A percentile compares a stretch with the other conserved stretches of the same genome.
phyloP scores from a whole-genome alignment of 2,888 invertebrate genomes.

The Standfussiana lucernea region DNA sequence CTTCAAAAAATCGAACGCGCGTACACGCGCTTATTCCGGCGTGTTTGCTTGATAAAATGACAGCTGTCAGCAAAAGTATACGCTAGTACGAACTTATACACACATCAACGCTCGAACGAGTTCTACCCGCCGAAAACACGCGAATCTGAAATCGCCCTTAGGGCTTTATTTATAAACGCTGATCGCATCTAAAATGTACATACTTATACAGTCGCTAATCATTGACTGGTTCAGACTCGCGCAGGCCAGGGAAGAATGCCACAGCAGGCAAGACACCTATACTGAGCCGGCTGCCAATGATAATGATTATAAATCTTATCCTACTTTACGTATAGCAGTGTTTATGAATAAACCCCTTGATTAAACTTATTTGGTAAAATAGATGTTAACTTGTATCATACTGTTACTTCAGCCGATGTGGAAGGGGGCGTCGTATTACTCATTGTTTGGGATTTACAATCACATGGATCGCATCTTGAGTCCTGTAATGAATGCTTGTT shows the following conservation, averaged over 20 bases:
- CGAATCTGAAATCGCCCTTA: no score
- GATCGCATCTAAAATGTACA: no score
- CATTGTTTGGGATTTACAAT: not conserved
- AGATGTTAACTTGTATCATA: not conserved
- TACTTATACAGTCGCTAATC: no score
- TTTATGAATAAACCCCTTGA: not conserved
- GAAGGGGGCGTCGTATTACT: not conserved
- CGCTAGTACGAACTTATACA: no score
- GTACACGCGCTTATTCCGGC: no score
- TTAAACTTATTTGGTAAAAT: not conserved
- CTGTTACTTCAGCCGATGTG: not conserved
- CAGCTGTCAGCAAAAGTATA: no score
- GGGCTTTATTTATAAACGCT: no score
- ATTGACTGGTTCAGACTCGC: no score
- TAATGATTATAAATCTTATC: not conserved
- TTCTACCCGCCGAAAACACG: not conserved
- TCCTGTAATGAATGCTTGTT: not conserved
- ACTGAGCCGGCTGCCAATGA: no score
- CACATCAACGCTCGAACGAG: no score
- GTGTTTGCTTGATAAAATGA: no score
- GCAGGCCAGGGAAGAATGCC: not conserved
- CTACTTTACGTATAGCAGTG: not conserved
- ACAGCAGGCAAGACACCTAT: not conserved
- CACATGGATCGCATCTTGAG: not conserved
- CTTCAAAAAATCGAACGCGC: no score